These are phyloP conservation scores for Abrostola tripartita DNA, from an alignment of 2,888 invertebrate species.

Conservation along the genomic window DNA sequence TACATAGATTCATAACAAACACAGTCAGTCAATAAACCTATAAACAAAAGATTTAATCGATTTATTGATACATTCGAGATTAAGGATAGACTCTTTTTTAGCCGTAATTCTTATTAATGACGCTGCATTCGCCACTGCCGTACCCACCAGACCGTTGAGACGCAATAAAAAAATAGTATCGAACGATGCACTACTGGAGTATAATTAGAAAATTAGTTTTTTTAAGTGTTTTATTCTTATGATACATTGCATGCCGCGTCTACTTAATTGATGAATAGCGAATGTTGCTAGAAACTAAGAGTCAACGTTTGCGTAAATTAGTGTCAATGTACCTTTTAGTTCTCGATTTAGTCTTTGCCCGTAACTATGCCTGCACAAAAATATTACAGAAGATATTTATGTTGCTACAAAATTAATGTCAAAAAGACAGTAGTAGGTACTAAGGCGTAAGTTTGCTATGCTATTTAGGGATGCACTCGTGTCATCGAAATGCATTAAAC, in stretches of 20 bases:
- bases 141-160: constrained; percentile 22
- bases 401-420: too few species aligned
- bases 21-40: too few species aligned
- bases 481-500: too few species aligned
- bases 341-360: background rate
- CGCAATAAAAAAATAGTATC: constrained; percentile 24
- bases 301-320: constrained; percentile 20
- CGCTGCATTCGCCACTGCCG: constrained; percentile 9
- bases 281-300: constrained; percentile 31
- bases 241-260: constrained; percentile 19
- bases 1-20: too few species aligned
- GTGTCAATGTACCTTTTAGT: constrained; percentile 19
- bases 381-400: too few species aligned
- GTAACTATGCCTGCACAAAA: background rate
- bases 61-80: too few species aligned
- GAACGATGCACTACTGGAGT: constrained; percentile 11
- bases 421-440: too few species aligned
- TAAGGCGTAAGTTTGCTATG: too few species aligned
- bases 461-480: too few species aligned
- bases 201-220: constrained; percentile 37
- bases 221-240: constrained; percentile 17
- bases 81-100: too few species aligned
- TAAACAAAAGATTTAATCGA: too few species aligned
- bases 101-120: constrained; percentile 2
- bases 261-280: constrained; percentile 22